Evolutionary conservation across 2,113 vertebrate genomes (phyloP).

Genomic region (Corythoichthys haematopterus): DNA sequence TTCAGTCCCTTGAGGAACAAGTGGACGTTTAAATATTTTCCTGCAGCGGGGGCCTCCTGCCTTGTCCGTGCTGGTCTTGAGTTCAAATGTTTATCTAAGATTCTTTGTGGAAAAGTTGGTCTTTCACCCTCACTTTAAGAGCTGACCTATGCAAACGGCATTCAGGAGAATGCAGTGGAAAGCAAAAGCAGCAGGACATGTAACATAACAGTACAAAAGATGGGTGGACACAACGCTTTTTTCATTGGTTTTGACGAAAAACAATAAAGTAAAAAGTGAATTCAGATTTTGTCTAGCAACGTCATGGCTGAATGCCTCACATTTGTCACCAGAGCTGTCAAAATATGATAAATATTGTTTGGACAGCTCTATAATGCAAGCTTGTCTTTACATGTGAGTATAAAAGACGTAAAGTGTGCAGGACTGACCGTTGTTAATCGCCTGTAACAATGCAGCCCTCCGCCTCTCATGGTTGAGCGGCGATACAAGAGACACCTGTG

Average conservation of each 20-base stretch:
- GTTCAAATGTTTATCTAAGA: slow-evolving; percentile 44
- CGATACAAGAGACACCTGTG: slow-evolving; percentile 47
- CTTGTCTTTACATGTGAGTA: slow-evolving; percentile 21
- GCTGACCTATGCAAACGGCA: slow-evolving; percentile 26
- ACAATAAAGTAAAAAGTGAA: not conserved
- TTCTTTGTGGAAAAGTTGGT: slow-evolving; percentile 38
- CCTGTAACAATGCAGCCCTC: slow-evolving; percentile 30
- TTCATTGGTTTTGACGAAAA: not conserved
- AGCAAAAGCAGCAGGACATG: slow-evolving; percentile 33
- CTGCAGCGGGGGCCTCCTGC: slow-evolving; percentile 18
- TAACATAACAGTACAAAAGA: not conserved
- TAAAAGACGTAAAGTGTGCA: slow-evolving; percentile 2
- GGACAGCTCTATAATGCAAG: slow-evolving; percentile 33
- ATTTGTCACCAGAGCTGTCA: slow-evolving; percentile 40
- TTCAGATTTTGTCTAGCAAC: slow-evolving; percentile 8
- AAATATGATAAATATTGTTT: slow-evolving; percentile 54
- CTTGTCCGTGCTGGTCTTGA: slow-evolving; percentile 25
- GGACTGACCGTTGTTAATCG: slow-evolving; percentile 18
- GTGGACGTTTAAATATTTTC: slow-evolving; percentile 40
- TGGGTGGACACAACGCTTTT: not conserved
- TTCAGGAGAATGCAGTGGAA: slow-evolving; percentile 25
- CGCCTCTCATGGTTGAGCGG: slow-evolving; percentile 26
- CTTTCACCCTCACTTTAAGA: slow-evolving; percentile 31
- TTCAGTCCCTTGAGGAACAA: slow-evolving; percentile 36
- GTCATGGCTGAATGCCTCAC: slow-evolving; percentile 9